Evolutionary conservation across 1,140 invertebrate genomes (phyloP).

Genomic region (Drosophila busckii): DNA sequence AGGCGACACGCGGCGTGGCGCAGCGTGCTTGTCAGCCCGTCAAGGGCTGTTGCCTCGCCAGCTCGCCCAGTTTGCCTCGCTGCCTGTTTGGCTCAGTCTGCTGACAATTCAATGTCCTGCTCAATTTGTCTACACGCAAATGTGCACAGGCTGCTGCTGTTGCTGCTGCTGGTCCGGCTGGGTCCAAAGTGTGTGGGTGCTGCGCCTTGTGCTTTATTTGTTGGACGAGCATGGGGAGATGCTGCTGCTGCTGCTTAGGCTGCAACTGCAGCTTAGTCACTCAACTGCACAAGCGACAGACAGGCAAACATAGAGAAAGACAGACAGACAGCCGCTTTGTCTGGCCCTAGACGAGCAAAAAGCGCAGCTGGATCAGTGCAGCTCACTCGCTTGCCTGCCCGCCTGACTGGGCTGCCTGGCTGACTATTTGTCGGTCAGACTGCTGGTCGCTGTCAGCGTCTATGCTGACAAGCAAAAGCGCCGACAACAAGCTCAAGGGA

Average conservation of each 20-base stretch:
- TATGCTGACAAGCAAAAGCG: conserved; percentile 74
- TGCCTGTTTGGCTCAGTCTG: conserved; percentile 13
- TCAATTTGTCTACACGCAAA: conserved; percentile 71
- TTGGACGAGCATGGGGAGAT: conserved; percentile 20
- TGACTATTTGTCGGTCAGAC: conserved; percentile 19
- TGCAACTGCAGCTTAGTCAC: conserved; percentile 64
- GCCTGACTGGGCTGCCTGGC: background rate
- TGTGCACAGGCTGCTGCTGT: conserved; percentile 14
- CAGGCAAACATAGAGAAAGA: conserved; percentile 10
- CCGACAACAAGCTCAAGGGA: conserved; percentile 73
- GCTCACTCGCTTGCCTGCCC: conserved; percentile 8
- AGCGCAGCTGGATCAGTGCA: conserved; percentile 49
- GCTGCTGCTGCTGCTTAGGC: conserved; percentile 45
- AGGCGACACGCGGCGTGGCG: background rate
- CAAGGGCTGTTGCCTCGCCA: conserved; percentile 56
- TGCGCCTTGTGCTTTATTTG: conserved; percentile 36
- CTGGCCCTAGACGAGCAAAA: conserved; percentile 60
- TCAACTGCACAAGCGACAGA: conserved; percentile 64
- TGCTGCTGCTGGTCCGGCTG: background rate
- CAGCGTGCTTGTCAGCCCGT: conserved; percentile 30
- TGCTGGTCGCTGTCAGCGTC: conserved; percentile 56
- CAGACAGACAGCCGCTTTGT: conserved; percentile 41
- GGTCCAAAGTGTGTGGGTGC: conserved; percentile 11
- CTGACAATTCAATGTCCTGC: conserved; percentile 75
- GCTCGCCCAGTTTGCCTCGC: background rate